Base-by-base conservation (phyloP, 2,888 invertebrate species). In the Lampropteryx suffumata region DNA sequence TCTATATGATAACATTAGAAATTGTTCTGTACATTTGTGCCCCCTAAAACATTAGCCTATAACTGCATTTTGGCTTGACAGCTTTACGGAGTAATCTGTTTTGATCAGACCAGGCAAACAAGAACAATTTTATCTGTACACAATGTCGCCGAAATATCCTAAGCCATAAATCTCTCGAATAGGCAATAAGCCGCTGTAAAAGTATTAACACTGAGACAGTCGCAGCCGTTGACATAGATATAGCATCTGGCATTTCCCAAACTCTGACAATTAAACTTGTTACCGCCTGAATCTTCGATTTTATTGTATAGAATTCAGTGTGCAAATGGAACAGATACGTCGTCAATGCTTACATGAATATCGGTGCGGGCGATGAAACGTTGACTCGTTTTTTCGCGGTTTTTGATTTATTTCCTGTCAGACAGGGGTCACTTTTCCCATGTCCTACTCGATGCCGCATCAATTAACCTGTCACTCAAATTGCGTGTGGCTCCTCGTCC, bases 401-500 rank as follows among this genome's bases (percentile, higher is more conserved):
- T 17, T 41, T 46, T 33, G 34, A 35, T 44, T 50, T 49, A 47
- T 61, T 54, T 48, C 61, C 10, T 32, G 33, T 29, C 34, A 13
- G 33, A 28, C 33, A 32, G 26, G 13, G 59, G 42, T 50, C 47
- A 57, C 53, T 58, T 59, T 60, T 57, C 62, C 57, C 48, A 50
- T 59, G 64, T 69, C 59, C 59, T 52, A 55, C 61, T 54, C 50
- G 63, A 67, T 74, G 67, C 70, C 67, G 67, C 71, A 78, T 77
- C 75, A 77, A 76, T 76, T 76, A 75, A 68, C 69, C 60, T 66
- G 69, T 61, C 65, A 64, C 58, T 66, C 56, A 60, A 51, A 50
- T 58, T 57, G 24, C 24, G 3, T 64, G 55, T 64, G 60, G 59
- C 64, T 73, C 72, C 64, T 67, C 59, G 73, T 67, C 64, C 64